These are phyloP conservation scores for Lysandra coridon DNA, from an alignment of 2,888 invertebrate species.

Conservation along the genomic window DNA sequence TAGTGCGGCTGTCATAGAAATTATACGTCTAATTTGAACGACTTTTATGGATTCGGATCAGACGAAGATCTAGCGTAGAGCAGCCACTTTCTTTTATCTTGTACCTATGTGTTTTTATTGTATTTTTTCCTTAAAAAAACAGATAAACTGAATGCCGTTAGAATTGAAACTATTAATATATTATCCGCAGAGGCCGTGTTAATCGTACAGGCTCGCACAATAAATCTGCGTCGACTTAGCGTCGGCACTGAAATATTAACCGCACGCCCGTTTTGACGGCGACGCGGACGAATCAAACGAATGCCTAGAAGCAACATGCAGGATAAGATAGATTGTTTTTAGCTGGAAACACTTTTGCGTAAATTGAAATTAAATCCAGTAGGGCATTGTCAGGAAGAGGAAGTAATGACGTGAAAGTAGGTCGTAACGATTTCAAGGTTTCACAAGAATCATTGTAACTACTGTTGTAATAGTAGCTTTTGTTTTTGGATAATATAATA, in stretches of 20 bases:
- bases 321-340: constrained; percentile 9
- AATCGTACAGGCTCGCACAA: constrained; percentile 70
- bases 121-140: background rate
- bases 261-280: constrained; percentile 72
- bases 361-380: constrained; percentile 34
- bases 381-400: background rate
- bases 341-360: constrained; percentile 50
- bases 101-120: background rate
- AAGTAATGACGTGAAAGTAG: background rate
- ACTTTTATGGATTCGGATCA: too few relatives aligned
- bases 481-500: too few relatives aligned
- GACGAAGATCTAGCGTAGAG: too few relatives aligned
- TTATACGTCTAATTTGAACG: too few relatives aligned
- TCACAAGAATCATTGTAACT: background rate
- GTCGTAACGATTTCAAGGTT: background rate
- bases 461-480: too few relatives aligned
- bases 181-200: constrained; percentile 48
- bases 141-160: background rate
- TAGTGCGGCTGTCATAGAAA: too few relatives aligned
- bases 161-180: constrained; percentile 17
- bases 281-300: constrained; percentile 63
- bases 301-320: constrained; percentile 42
- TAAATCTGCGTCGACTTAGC: constrained; percentile 76
- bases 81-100: too few relatives aligned
- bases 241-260: constrained; percentile 76